Conservation (phyloP, 2,113 vertebrate species). For the Nothocercus nigrocapillus region DNA sequence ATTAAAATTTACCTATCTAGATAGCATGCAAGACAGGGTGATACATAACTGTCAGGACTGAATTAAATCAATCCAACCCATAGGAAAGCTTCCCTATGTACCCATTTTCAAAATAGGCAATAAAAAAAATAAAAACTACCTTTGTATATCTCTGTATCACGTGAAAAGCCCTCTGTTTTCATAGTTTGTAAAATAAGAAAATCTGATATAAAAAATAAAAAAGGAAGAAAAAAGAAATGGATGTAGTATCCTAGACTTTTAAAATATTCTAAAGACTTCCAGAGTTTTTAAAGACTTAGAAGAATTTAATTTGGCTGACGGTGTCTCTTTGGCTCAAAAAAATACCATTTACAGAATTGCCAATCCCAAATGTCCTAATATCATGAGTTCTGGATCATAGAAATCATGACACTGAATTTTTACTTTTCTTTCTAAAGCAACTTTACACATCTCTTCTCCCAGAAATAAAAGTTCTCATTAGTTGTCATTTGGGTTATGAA, state of each 20-base stretch:
- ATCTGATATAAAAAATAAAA: background rate
- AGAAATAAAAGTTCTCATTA: constrained; percentile 60
- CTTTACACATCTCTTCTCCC: constrained; percentile 52
- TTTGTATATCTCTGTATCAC: background rate
- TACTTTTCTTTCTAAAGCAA: constrained; percentile 10
- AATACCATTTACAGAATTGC: background rate
- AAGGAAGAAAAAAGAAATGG: background rate
- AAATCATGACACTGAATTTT: constrained; percentile 41
- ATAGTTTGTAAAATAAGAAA: background rate
- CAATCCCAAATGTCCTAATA: background rate
- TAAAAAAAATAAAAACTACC: background rate
- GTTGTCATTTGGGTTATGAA: constrained; percentile 52
- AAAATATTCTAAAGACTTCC: background rate
- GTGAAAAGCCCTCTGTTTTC: background rate
- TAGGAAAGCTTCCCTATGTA: background rate
- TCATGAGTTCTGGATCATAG: constrained; percentile 2
- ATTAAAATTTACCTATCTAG: background rate
- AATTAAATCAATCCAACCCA: background rate
- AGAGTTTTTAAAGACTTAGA: background rate
- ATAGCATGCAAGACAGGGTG: background rate
- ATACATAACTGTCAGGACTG: background rate
- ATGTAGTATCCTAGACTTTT: background rate
- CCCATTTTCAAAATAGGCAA: background rate
- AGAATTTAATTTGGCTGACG: constrained; percentile 1
- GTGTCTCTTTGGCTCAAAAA: background rate